Evolutionary conservation across 1,140 invertebrate species (phyloP).

Genomic region (Berghia stephanieae): DNA sequence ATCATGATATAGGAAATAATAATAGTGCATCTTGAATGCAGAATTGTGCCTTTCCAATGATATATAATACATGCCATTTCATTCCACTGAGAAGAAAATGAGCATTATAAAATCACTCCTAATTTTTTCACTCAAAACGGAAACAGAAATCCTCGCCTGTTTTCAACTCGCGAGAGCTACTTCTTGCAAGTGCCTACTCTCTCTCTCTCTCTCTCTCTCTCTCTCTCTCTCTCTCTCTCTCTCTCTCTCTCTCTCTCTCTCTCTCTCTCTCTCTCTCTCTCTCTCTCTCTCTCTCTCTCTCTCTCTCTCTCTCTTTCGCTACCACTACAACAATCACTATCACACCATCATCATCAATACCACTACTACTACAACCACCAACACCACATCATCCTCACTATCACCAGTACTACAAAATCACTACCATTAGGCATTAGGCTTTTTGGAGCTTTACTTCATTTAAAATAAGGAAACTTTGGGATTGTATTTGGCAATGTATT

Average conservation of each 20-base stretch:
- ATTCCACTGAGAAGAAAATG: neutral
- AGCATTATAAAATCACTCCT: too few relatives aligned
- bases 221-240: conserved; percentile 24
- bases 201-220: conserved; percentile 10
- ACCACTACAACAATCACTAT: too few relatives aligned
- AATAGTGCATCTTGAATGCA: neutral
- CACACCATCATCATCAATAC: too few relatives aligned
- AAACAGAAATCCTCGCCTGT: too few relatives aligned
- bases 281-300: neutral
- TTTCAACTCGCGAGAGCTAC: too few relatives aligned
- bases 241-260: conserved; percentile 20
- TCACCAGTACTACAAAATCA: neutral
- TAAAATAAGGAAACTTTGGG: neutral
- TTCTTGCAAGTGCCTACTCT: too few relatives aligned
- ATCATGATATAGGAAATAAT: neutral
- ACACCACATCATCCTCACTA: too few relatives aligned
- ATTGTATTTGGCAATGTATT: too few relatives aligned
- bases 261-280: neutral
- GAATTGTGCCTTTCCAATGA: neutral
- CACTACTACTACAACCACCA: too few relatives aligned
- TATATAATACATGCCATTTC: too few relatives aligned
- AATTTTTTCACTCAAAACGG: too few relatives aligned
- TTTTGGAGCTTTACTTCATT: neutral
- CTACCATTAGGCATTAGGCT: neutral
- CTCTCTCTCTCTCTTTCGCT: neutral